Evolutionary conservation across 2,888 invertebrate genomes (phyloP).

Genomic region (Yponomeuta cagnagella): DNA sequence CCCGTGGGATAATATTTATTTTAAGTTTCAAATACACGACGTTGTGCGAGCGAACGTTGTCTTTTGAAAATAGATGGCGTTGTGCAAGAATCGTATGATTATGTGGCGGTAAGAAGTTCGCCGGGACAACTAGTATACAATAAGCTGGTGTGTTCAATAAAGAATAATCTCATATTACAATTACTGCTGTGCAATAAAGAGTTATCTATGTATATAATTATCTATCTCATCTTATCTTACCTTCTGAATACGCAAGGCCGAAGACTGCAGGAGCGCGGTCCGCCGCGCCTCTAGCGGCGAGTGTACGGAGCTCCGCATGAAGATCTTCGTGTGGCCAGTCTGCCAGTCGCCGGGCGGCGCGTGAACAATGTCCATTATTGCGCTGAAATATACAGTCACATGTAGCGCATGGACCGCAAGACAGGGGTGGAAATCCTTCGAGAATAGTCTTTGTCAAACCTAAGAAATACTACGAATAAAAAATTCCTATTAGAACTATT

Average conservation of each 20-base stretch:
- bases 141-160: too few relatives aligned
- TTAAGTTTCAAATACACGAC: too few relatives aligned
- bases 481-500: not conserved
- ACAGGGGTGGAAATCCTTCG: too few relatives aligned
- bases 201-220: too few relatives aligned
- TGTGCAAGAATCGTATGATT: too few relatives aligned
- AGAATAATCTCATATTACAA: too few relatives aligned
- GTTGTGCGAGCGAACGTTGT: too few relatives aligned
- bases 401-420: not conserved
- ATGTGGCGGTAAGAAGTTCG: too few relatives aligned
- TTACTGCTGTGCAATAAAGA: too few relatives aligned
- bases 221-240: slow-evolving; percentile 27
- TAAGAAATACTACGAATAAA: not conserved
- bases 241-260: slow-evolving; percentile 85
- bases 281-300: slow-evolving; percentile 89
- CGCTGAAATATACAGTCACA: slow-evolving; percentile 31
- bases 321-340: slow-evolving; percentile 90
- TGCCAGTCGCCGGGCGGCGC: slow-evolving; percentile 89
- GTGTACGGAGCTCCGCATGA: slow-evolving; percentile 87
- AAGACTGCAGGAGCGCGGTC: slow-evolving; percentile 79
- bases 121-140: too few relatives aligned
- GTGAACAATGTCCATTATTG: slow-evolving; percentile 77
- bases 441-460: not conserved
- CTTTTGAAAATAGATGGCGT: too few relatives aligned
- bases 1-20: too few relatives aligned